Conservation (phyloP, 2,888 invertebrate genomes). For the Koerneria pararmatus region DNA sequence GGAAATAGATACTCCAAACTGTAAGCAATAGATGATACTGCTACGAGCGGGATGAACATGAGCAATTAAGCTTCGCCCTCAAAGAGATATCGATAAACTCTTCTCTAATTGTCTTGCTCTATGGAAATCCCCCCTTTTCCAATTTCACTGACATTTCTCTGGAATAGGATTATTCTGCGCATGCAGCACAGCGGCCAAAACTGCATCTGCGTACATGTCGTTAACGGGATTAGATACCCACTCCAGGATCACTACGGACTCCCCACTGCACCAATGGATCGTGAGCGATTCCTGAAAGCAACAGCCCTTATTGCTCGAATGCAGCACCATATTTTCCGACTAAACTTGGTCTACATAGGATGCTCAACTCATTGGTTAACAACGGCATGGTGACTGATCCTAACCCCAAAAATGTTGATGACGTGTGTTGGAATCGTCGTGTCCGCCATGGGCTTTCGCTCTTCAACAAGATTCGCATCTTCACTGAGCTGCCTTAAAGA, state of each 20-base stretch:
- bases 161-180: slow-evolving; percentile 67
- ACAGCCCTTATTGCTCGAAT: neutral
- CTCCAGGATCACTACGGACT: slow-evolving; percentile 74
- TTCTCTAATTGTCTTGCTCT: neutral
- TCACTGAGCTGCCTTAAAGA: slow-evolving; percentile 35
- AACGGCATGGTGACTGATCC: too few relatives aligned
- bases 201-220: slow-evolving; percentile 96
- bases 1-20: too few relatives aligned
- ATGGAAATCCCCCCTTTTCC: neutral
- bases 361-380: neutral
- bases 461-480: slow-evolving; percentile 33
- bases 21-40: too few relatives aligned
- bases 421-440: slow-evolving; percentile 34
- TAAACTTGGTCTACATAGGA: neutral
- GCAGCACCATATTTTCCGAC: neutral
- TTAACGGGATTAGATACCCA: slow-evolving; percentile 65
- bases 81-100: neutral
- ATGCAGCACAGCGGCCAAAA: slow-evolving; percentile 80
- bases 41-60: too few relatives aligned
- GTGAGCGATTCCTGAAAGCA: slow-evolving; percentile 31
- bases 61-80: too few relatives aligned
- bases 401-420: slow-evolving; percentile 45
- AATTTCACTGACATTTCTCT: slow-evolving; percentile 45
- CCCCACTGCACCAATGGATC: slow-evolving; percentile 28
- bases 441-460: slow-evolving; percentile 31